Base-by-base conservation (phyloP, 2,888 invertebrate species). In the Bellardia bayeri region DNA sequence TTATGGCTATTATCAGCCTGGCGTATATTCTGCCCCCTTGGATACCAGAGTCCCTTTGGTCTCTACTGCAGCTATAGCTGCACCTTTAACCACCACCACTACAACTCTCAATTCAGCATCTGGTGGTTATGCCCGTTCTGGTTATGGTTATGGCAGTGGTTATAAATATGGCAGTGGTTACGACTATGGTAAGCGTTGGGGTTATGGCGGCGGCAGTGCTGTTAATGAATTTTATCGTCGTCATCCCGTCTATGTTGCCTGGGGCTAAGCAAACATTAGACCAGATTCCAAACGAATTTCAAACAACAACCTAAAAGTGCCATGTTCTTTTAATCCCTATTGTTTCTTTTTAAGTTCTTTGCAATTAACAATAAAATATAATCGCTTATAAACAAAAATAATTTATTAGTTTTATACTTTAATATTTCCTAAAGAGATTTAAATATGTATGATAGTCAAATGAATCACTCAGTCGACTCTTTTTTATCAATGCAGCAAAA, bases 1-100 rank as follows among this genome's bases (percentile, higher is more conserved):
- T 7, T 90, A 90, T 82, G 91, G 91, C 30, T 91, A 89, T 69
- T 90, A 90, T 81, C 85, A 87, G 58, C 90, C 91, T n/a, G 49
- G 68, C 0, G 8, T 83, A 30, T 86, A 89, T 78, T 78, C 84
- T 14, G 58, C 51, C 0, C 80, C 83, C 0, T 45, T 76, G 3
- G 68, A 66, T 2, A 51, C 51, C 8, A 30, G 54, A 14, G 37
- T 79, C 2, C 82, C 83, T 16, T 54, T 82, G 72, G 76, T 58
- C 11, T 16, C 79, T 11, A 66, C 76, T 16, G 75, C 66, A 40
- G 66, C 80, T 3, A 54, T 86, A 49, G 71, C 86, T 9, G 14
- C 72, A 45, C 78, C 84, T 11, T 37, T 84, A 11, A 13, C 75
- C 30, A 58, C 66, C 1, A 51, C 74, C 13, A 64, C 37, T 37